Evolutionary conservation across 2,113 vertebrate genomes (phyloP).

Genomic region (Albula goreensis): DNA sequence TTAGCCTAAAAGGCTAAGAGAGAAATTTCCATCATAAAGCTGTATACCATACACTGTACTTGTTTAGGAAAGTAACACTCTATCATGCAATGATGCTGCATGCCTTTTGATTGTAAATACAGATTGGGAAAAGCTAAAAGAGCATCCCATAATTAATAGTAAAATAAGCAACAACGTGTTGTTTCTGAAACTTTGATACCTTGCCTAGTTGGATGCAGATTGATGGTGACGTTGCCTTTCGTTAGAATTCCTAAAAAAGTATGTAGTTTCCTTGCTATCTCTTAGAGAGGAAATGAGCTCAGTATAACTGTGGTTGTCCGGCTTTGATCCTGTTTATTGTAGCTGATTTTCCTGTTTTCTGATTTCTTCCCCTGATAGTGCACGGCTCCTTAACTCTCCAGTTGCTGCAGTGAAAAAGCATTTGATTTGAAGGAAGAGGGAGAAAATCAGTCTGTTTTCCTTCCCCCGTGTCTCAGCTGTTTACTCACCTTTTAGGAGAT

Average conservation of each 20-base stretch:
- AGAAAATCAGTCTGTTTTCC: not conserved
- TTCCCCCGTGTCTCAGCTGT: not conserved
- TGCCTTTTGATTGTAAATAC: no score
- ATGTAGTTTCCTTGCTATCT: conserved; percentile 65
- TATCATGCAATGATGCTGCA: no score
- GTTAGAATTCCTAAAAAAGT: conserved; percentile 75
- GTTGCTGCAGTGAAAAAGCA: not conserved
- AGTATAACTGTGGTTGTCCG: conserved; percentile 63
- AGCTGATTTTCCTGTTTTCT: conserved; percentile 73
- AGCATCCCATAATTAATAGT: no score
- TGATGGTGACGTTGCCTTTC: conserved; percentile 33
- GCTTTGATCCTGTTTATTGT: conserved; percentile 69
- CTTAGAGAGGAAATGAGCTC: conserved; percentile 57
- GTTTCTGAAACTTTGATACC: not conserved
- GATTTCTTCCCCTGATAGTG: conserved; percentile 65
- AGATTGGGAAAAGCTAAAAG: no score
- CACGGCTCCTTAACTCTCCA: not conserved
- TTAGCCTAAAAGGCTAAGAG: no score
- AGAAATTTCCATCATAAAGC: no score
- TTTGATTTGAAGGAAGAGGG: not conserved
- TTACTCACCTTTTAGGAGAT: not conserved
- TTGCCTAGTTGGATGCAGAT: not conserved
- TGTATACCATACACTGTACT: no score
- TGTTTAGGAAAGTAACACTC: no score
- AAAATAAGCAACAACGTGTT: not conserved